Base-by-base conservation (phyloP, 2,797 vertebrate species). In the Chelonia mydas region DNA sequence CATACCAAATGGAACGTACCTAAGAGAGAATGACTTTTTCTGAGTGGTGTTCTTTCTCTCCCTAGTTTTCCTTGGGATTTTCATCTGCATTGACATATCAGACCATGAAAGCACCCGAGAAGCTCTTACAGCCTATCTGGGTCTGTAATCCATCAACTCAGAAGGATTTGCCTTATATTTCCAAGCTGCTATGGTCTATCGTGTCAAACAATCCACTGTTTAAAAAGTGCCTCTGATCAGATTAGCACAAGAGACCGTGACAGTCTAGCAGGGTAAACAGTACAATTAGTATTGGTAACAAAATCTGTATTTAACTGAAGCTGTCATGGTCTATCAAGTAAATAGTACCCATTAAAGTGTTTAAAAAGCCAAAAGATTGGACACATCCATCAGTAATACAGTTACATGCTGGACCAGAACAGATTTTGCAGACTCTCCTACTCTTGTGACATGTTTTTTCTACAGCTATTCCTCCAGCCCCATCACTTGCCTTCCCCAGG, bases 311-410 rank as follows among this genome's bases (percentile, higher is more conserved):
- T 89, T 83, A 83, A 76, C 74, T 47, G 49, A 80, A 87, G 76
- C 21, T 49, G 61, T 80, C 89, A 72, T 59, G 54, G 80, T 90
- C 90, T 83, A 92, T 81, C 90, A 55, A 86, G 41, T 87, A 87
- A 87, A 87, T 57, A 79, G 81, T 50, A 80, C 57, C 81, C 74
- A 87, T 92, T 83, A 89, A 90, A 86, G 68, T 86, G 78, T 79
- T 92, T 89, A 41, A 51, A 80, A 90, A 87, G 88, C 88, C 88
- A 89, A 86, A 93, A 87, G 72, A 53, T 41, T 83, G 72, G 87
- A 74, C 41, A 41, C 41, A 41, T 41, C 41, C 41, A 80, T 93
- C 85, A 93, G 81, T 53, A 87, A 84, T 80, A 74, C 74, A 81
- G 80, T 86, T 90, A 78, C 54, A 77, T 86, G 55, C 50, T 89